phyloP scores from a whole-genome alignment of 2,888 invertebrate genomes.

The Temnothorax rugatulus region DNA sequence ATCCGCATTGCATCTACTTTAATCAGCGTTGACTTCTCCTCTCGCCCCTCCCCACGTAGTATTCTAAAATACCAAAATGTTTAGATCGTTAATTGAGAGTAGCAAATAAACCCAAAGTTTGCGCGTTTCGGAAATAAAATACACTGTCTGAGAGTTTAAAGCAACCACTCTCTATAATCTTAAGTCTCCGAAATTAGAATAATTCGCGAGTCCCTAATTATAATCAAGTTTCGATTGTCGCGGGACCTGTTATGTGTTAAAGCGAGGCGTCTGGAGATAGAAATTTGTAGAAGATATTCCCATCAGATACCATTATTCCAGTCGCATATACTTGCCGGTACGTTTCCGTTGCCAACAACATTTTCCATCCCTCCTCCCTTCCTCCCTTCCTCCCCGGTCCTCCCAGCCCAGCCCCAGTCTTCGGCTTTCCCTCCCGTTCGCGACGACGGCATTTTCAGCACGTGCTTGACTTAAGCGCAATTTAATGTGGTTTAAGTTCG shows the following conservation, averaged over 20 bases:
- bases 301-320: slow-evolving; percentile 48
- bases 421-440: neutral
- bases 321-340: slow-evolving; percentile 38
- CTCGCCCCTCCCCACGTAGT: no score
- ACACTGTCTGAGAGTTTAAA: neutral
- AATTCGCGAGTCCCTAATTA: slow-evolving; percentile 34
- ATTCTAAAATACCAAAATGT: neutral
- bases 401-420: neutral
- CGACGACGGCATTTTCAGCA: slow-evolving; percentile 69
- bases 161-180: neutral
- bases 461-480: slow-evolving; percentile 84
- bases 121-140: neutral
- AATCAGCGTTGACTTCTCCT: neutral
- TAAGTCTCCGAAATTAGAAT: slow-evolving; percentile 15
- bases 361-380: slow-evolving; percentile 54
- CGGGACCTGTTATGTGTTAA: slow-evolving; percentile 18
- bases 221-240: slow-evolving; percentile 46
- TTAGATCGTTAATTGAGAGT: neutral
- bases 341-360: slow-evolving; percentile 60
- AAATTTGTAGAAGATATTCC: slow-evolving; percentile 46
- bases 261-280: slow-evolving; percentile 21
- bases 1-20: slow-evolving; percentile 15
- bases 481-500: slow-evolving; percentile 85
- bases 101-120: neutral
- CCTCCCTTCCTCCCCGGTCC: neutral